phyloP scores from a whole-genome alignment of 2,113 vertebrate species.

The Dasypus novemcinctus region DNA sequence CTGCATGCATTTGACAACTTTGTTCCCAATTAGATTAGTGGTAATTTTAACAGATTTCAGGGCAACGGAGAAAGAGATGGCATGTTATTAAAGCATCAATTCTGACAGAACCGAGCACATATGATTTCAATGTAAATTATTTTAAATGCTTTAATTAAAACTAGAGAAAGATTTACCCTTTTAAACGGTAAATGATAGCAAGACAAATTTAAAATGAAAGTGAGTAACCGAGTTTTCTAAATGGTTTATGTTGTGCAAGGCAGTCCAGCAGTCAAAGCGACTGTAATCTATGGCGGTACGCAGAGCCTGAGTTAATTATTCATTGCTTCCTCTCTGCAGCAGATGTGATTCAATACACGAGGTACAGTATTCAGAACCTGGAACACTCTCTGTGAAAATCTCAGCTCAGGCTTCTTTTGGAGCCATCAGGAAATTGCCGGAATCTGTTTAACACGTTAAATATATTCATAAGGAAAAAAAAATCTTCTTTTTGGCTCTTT shows the following conservation, averaged over 20 bases:
- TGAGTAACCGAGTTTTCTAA: constrained; percentile 84
- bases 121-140: constrained; percentile 89
- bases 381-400: constrained; percentile 81
- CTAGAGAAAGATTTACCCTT: constrained; percentile 87
- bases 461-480: constrained; percentile 75
- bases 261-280: constrained; percentile 83
- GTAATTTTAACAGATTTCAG: constrained; percentile 92
- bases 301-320: constrained; percentile 87
- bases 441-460: constrained; percentile 68
- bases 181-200: constrained; percentile 86
- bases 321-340: constrained; percentile 85
- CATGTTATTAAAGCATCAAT: constrained; percentile 90
- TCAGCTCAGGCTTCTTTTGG: constrained; percentile 77
- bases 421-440: constrained; percentile 76
- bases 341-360: constrained; percentile 87
- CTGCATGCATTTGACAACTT: constrained; percentile 89
- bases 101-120: constrained; percentile 88
- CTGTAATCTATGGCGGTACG: constrained; percentile 85
- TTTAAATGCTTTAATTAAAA: constrained; percentile 91
- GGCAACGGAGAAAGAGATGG: constrained; percentile 87
- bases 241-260: constrained; percentile 84
- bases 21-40: constrained; percentile 91
- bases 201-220: constrained; percentile 88
- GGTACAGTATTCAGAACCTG: constrained; percentile 82
- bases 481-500: constrained; percentile 43